phyloP scores from a whole-genome alignment of 2,797 vertebrate genomes.

The Halcyon leucocephala region DNA sequence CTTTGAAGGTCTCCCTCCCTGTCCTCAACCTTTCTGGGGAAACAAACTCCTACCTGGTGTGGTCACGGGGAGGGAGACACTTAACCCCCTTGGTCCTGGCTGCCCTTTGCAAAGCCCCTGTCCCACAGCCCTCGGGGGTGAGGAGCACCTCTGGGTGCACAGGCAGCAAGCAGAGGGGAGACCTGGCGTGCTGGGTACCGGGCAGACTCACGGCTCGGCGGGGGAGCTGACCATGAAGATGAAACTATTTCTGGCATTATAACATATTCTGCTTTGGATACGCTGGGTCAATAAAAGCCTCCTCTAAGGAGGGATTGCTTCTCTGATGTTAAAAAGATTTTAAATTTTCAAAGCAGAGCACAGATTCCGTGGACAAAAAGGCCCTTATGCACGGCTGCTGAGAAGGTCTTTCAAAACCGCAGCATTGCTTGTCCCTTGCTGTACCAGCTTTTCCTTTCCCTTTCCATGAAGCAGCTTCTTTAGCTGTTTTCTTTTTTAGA shows the following conservation, averaged over 20 bases:
- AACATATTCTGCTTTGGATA: not conserved
- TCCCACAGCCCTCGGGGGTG: rapidly evolving
- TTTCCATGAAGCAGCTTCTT: not conserved
- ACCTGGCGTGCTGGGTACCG: rapidly evolving
- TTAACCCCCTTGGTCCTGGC: not conserved
- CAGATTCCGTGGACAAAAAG: not conserved
- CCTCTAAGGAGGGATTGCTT: not conserved
- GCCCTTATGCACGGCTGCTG: not conserved
- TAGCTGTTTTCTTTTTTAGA: not conserved
- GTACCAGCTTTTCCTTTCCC: not conserved
- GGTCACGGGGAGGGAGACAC: rapidly evolving
- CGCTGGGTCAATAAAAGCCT: not conserved
- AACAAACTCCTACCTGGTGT: not conserved
- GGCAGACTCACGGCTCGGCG: rapidly evolving
- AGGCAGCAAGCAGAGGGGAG: not conserved
- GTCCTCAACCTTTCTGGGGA: constrained; percentile 14
- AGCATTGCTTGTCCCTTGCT: not conserved
- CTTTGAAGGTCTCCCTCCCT: constrained; percentile 42
- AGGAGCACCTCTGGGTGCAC: rapidly evolving
- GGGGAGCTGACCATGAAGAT: not conserved
- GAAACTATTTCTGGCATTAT: not conserved
- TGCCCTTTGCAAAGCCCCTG: not conserved
- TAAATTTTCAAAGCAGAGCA: constrained; percentile 35
- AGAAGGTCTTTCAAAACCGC: not conserved
- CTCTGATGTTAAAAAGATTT: not conserved